Evolutionary conservation across 2,888 invertebrate genomes (phyloP).

Genomic region (Atethmia centrago): DNA sequence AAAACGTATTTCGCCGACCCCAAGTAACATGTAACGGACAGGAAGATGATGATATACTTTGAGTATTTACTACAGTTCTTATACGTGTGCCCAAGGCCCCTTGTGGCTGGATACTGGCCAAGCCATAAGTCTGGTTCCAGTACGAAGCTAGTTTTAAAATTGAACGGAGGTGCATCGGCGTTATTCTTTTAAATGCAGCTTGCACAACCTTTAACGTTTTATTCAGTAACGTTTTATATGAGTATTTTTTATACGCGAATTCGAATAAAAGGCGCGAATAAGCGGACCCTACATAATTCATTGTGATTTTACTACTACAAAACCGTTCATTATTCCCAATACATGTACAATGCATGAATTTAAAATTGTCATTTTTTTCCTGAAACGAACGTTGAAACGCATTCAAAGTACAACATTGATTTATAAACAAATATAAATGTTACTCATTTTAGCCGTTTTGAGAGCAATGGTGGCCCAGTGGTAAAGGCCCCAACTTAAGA

Average conservation of each 20-base stretch:
- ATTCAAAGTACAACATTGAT: not conserved
- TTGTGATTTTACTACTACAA: slow-evolving; percentile 34
- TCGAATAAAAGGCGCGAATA: slow-evolving; percentile 18
- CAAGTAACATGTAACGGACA: too few relatives aligned
- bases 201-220: slow-evolving; percentile 32
- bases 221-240: slow-evolving; percentile 24
- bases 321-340: slow-evolving; percentile 20
- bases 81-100: slow-evolving; percentile 64
- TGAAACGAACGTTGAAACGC: not conserved
- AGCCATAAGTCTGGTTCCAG: slow-evolving; percentile 71
- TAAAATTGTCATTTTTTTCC: not conserved
- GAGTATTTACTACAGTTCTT: slow-evolving; percentile 72
- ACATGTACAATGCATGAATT: not conserved
- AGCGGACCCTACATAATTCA: slow-evolving; percentile 16
- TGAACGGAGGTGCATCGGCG: slow-evolving; percentile 58
- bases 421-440: not conserved
- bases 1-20: too few relatives aligned
- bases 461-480: too few relatives aligned
- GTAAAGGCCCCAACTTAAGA: too few relatives aligned
- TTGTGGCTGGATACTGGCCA: slow-evolving; percentile 72
- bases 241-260: slow-evolving; percentile 12
- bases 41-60: too few relatives aligned
- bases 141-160: slow-evolving; percentile 72
- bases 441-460: too few relatives aligned
- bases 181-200: slow-evolving; percentile 34